phyloP scores from a whole-genome alignment of 2,113 vertebrate genomes.

The Gambusia holbrooki region DNA sequence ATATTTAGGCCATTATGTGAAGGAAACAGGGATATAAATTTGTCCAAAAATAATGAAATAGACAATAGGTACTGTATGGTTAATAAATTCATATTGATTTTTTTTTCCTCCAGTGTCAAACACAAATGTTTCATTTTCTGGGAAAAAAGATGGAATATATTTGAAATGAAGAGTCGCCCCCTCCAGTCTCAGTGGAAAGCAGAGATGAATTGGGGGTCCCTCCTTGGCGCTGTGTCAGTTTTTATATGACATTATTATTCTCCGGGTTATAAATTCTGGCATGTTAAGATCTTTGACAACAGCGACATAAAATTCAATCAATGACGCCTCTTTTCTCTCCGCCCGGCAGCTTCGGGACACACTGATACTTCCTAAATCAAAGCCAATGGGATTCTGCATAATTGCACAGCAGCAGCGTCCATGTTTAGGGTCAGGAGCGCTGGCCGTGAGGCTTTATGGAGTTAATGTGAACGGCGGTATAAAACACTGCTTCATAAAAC shows the following conservation, averaged over 20 bases:
- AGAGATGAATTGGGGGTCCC: constrained; percentile 47
- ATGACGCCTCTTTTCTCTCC: constrained; percentile 70
- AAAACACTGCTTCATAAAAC: constrained; percentile 76
- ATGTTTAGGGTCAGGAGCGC: constrained; percentile 28
- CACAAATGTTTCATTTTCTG: constrained; percentile 76
- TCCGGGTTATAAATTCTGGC: constrained; percentile 82
- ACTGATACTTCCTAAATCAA: constrained; percentile 81
- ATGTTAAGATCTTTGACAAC: constrained; percentile 84
- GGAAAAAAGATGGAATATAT: constrained; percentile 53
- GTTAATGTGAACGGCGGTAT: constrained; percentile 69
- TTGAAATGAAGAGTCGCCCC: constrained; percentile 61
- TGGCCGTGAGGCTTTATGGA: constrained; percentile 62
- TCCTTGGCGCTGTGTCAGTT: constrained; percentile 77
- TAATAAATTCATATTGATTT: constrained; percentile 77
- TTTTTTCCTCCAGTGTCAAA: constrained; percentile 67
- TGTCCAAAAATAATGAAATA: constrained; percentile 68
- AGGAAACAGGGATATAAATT: constrained; percentile 44
- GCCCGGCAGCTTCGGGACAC: constrained; percentile 46
- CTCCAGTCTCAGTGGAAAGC: constrained; percentile 32
- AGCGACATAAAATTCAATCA: constrained; percentile 86
- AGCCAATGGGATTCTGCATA: constrained; percentile 79
- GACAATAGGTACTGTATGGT: constrained; percentile 51
- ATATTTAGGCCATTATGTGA: constrained; percentile 14
- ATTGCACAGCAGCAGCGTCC: constrained; percentile 64
- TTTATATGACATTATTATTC: constrained; percentile 87